Base-by-base conservation (phyloP, 2,888 invertebrate species). In the Strigamia transsilvanica region DNA sequence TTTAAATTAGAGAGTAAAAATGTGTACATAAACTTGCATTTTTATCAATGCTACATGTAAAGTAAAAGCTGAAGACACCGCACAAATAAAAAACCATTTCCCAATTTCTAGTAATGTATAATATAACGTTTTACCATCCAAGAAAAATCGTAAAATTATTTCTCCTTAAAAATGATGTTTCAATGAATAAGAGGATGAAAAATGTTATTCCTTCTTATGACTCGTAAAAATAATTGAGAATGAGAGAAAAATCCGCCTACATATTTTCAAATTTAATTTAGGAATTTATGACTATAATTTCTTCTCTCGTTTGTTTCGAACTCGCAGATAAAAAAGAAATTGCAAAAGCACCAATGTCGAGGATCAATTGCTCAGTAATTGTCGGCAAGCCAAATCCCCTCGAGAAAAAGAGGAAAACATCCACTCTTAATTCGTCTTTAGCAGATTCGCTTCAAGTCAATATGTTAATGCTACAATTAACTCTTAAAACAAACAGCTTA, bases 261-360 rank as follows among this genome's bases (percentile, higher is more conserved):
- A 34, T 79, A 79, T 79, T 66, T 79, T 79, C 79, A 38, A 77
- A 77, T 79, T 79, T 34, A 79, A 79, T 79, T 79, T 79, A 42
- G 34, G 21, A 79, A 79, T 79, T 79, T 79, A 79, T 79, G 79
- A 38, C 42, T 79, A 3, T 34, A 79, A 79, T 79, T 79, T 42
- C 42, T 18, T 79, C 13, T 9, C 79, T 79, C 79, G 79, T 79
- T 34, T 21, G 32, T 79, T 42, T 42, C 18, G n/a, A 13, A 38
- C 42, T 34, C 34, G 51, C 34, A n/a, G 79, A 79, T 34, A 32
- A n/a, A 38, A 79, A 21, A 12, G 38, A 66, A 66, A 27, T 23
- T 21, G 66, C 32, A 32, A 27, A 66, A 15, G 66, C 27, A 66
- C 66, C 66, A 66, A 66, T 66, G 66, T 66, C 6, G 41, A 42